Percentiles rank a stretch among this genome's conserved stretches.
phyloP scores from a whole-genome alignment of 2,888 invertebrate genomes.

The Barypeithes pellucidus region DNA sequence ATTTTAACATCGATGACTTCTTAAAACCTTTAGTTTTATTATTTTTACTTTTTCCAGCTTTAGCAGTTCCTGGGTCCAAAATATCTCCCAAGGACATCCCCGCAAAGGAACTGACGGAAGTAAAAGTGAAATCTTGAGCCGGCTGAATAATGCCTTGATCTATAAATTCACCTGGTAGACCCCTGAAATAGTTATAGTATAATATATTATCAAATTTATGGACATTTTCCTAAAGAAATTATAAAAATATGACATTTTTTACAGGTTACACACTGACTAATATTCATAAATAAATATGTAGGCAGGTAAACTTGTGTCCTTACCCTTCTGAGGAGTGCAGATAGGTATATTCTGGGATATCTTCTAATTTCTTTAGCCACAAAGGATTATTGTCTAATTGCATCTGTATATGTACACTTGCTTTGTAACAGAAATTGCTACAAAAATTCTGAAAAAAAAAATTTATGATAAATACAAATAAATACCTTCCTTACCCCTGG shows the following conservation, averaged over 20 bases:
- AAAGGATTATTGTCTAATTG: conserved; percentile 88
- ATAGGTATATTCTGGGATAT: conserved; percentile 76
- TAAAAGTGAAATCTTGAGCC: conserved; percentile 67
- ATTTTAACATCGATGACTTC: conserved; percentile 57
- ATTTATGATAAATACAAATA: too few species aligned
- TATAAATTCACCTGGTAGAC: conserved; percentile 75
- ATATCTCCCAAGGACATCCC: conserved; percentile 72
- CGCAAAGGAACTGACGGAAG: conserved; percentile 73
- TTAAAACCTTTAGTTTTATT: conserved; percentile 52
- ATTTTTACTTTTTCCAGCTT: conserved; percentile 53
- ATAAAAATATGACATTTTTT: too few species aligned
- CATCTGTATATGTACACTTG: conserved; percentile 83
- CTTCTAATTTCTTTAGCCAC: conserved; percentile 85
- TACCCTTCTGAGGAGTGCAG: conserved; percentile 69
- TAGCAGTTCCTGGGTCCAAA: conserved; percentile 59
- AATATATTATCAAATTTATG: too few species aligned
- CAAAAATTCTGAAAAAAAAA: conserved; percentile 81
- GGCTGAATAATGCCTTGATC: conserved; percentile 72
- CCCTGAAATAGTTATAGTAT: conserved; percentile 61
- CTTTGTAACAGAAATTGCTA: conserved; percentile 86
- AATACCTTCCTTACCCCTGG: too few species aligned
- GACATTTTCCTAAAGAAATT: too few species aligned
- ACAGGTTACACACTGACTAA: neutral
- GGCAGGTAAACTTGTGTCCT: conserved; percentile 15
- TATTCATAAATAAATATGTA: too few species aligned